A percentile compares a stretch with the other conserved stretches of the same genome.
Evolutionary conservation across 37 sponge, comb jelly and placozoan species (phyloP).

Genomic region (Mnemiopsis leidyi): DNA sequence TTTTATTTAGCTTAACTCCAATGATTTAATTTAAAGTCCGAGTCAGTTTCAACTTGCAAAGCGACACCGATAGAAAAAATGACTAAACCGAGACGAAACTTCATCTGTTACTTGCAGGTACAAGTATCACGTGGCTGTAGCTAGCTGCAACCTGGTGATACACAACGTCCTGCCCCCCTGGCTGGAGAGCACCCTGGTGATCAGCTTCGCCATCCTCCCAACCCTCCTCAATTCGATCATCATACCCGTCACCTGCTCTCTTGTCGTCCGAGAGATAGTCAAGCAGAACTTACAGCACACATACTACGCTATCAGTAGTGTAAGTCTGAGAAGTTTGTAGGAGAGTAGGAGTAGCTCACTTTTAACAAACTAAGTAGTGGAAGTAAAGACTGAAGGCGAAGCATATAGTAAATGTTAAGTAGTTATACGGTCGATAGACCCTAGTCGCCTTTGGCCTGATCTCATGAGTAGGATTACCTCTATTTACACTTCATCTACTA

Average conservation of each 20-base stretch:
- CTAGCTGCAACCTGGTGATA: not conserved
- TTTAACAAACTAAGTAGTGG: not conserved
- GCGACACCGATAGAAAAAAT: too few species aligned
- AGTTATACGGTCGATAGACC: too few species aligned
- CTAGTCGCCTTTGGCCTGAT: too few species aligned
- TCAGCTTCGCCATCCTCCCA: constrained; percentile 24
- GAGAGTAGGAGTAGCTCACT: not conserved
- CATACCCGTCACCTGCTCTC: constrained; percentile 24
- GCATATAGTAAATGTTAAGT: too few species aligned
- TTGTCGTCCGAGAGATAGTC: constrained; percentile 9
- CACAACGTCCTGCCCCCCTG: not conserved
- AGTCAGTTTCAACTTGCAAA: too few species aligned
- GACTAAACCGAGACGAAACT: too few species aligned
- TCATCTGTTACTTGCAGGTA: constrained; percentile 12
- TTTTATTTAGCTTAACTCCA: too few species aligned
- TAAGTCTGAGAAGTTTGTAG: too few species aligned
- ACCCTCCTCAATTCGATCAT: constrained; percentile 60
- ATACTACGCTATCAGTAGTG: constrained; percentile 20
- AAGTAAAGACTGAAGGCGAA: too few species aligned
- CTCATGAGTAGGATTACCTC: too few species aligned
- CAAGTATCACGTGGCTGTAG: constrained; percentile 26
- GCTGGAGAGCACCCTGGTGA: not conserved
- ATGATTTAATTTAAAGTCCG: too few species aligned
- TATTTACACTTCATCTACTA: too few species aligned
- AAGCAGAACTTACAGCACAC: constrained; percentile 40